These are phyloP conservation scores for Haemorhous mexicanus DNA, from an alignment of 2,113 vertebrate genomes.

Conservation along the genomic window DNA sequence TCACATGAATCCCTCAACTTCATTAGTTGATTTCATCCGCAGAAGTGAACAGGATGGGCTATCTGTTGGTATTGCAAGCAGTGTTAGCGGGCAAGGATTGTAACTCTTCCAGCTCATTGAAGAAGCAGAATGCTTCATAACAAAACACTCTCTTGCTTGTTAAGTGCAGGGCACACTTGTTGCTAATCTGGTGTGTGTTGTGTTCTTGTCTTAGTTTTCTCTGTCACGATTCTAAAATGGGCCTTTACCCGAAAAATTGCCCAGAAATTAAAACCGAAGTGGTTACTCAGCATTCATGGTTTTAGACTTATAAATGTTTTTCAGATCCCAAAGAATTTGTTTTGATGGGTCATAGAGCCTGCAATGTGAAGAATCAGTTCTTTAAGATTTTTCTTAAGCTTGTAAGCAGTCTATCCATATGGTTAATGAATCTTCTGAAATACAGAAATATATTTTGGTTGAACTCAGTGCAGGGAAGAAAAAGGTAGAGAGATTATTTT, in stretches of 20 bases:
- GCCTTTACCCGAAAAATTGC: not conserved
- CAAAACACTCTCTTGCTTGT: not conserved
- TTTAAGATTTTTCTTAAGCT: not conserved
- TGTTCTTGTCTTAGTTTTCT: not conserved
- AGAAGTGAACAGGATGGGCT: not conserved
- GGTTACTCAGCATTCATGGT: fast-evolving
- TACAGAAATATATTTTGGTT: not conserved
- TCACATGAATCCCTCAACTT: not conserved
- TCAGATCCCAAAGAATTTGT: not conserved
- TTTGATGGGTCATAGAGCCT: not conserved
- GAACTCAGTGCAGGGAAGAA: not conserved
- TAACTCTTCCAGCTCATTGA: not conserved
- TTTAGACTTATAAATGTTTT: not conserved
- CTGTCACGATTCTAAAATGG: not conserved
- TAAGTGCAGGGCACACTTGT: not conserved
- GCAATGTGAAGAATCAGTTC: not conserved
- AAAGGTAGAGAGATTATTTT: not conserved
- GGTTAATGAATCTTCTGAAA: not conserved
- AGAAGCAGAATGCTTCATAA: not conserved
- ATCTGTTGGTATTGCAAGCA: not conserved
- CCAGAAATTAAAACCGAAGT: not conserved
- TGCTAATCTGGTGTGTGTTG: not conserved
- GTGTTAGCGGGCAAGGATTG: not conserved
- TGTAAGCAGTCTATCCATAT: not conserved
- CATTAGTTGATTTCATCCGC: not conserved